Evolutionary conservation across 2,888 invertebrate genomes (phyloP), one percentile per base, ranked within the genome.

Genomic region (Drosophila silvestris): DNA sequence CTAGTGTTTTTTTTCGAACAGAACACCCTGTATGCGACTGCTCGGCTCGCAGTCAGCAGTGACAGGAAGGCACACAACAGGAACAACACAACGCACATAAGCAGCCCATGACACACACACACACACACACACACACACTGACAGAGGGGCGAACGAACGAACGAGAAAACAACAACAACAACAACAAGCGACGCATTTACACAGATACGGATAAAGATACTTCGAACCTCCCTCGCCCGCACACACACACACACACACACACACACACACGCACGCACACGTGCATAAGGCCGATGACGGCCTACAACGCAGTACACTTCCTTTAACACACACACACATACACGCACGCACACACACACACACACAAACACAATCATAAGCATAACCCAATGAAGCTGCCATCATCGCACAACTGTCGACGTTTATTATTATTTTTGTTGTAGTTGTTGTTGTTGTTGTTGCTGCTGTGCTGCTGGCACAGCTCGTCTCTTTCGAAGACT

Each of bases 141-240:
- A 54, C 72, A 62, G 68, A 72, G 77, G 77, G 77, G 77, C 81
- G 62, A 79, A 59, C 59, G 77, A 77, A 65, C 74, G 71, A 66
- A 79, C 76, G 70, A 82, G 72, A 74, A 75, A 79, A 68, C 54
- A 82, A 37, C 6, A 70, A 12, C 58, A 69, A 47, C 57, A 70
- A 56, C 57, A 74, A 54, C 57, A 67, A 57, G 79, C 74, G 69
- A 89, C 87, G 74, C 87, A 86, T 86, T 86, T 89, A 87, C 91
- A 85, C 91, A 85, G 91, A 87, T 89, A 86, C 91, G 91, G 91
- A 89, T 85, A 87, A 90, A 90, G 89, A 85, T 89, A 86, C 89
- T 86, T 86, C 73, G 84, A 89, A 78, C 89, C 83, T 83, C 89
- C 87, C 89, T 81, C 91, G 80, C 70, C 65, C 64, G 60, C 69